Percentiles rank a stretch among this genome's conserved stretches.
These are phyloP conservation scores for Itoplectis maculator DNA, from an alignment of 2,888 invertebrate species.

Conservation along the genomic window DNA sequence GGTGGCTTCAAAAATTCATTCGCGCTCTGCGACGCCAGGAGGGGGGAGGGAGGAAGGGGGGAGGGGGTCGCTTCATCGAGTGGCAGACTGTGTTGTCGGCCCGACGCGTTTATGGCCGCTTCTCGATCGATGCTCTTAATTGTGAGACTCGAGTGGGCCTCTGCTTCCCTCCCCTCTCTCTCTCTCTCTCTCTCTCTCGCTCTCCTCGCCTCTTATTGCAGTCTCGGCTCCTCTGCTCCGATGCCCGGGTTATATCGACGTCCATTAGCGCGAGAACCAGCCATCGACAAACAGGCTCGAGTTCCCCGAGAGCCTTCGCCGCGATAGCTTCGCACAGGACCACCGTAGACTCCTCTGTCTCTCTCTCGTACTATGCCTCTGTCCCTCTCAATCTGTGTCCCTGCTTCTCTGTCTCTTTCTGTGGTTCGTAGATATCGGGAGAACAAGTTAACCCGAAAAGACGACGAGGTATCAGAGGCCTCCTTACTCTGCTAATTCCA, in stretches of 20 bases:
- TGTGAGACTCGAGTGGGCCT: constrained; percentile 60
- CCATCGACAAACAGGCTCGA: constrained; percentile 47
- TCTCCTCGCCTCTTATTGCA: background rate
- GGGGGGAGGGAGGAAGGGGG: background rate
- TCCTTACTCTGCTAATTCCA: background rate
- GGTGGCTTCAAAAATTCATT: constrained; percentile 78
- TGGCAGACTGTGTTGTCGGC: constrained; percentile 35
- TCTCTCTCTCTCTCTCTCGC: background rate
- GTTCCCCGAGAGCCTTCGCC: constrained; percentile 8
- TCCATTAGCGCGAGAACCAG: constrained; percentile 49
- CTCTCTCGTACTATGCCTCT: background rate
- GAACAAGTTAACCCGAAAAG: background rate
- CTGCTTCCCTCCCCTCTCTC: background rate
- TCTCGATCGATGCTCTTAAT: constrained; percentile 72
- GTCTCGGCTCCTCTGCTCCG: constrained; percentile 3
- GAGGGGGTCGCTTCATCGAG: constrained; percentile 41
- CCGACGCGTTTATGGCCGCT: constrained; percentile 39
- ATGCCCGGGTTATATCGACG: constrained; percentile 30
- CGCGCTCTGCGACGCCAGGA: constrained; percentile 38
- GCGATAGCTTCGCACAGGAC: background rate
- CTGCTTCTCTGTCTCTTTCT: background rate
- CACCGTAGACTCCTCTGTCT: background rate
- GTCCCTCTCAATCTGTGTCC: background rate
- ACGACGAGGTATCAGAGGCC: background rate
- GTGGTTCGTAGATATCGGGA: too few species aligned